These are phyloP conservation scores for Nebria ingens DNA, from an alignment of 1,140 invertebrate species.

Conservation along the genomic window DNA sequence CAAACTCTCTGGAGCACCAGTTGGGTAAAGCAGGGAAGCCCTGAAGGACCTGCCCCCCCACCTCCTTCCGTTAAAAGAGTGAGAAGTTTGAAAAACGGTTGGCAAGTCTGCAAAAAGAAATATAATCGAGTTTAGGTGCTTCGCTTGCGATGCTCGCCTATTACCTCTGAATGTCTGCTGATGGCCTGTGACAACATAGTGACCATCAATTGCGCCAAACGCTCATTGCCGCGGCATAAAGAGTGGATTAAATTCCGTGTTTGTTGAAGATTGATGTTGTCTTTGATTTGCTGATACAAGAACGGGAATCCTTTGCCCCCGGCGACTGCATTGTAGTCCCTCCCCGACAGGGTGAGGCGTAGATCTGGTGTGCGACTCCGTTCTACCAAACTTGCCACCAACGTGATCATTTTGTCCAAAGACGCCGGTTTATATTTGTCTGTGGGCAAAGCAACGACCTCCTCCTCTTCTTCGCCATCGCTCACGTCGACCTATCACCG, in stretches of 20 bases:
- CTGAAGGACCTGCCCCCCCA: conserved; percentile 56
- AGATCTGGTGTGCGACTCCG: conserved; percentile 68
- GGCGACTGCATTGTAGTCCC: conserved; percentile 72
- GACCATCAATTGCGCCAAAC: conserved; percentile 73
- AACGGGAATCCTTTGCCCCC: conserved; percentile 89
- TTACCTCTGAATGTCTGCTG: conserved; percentile 76
- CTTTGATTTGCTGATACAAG: conserved; percentile 86
- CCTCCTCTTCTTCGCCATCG: conserved; percentile 75
- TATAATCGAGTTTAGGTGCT: conserved; percentile 10
- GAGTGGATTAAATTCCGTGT: conserved; percentile 87
- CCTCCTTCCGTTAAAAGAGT: conserved; percentile 63
- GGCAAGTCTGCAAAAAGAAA: conserved; percentile 50
- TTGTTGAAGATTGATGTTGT: conserved; percentile 84
- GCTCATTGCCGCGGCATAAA: conserved; percentile 80
- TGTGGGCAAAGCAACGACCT: conserved; percentile 51
- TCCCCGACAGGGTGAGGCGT: conserved; percentile 61
- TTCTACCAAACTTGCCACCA: conserved; percentile 80
- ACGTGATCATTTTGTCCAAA: conserved; percentile 90
- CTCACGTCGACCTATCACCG: conserved; percentile 46
- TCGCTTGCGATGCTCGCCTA: background rate
- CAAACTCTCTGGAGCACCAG: conserved; percentile 77
- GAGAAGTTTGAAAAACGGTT: conserved; percentile 85
- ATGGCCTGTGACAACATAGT: conserved; percentile 83
- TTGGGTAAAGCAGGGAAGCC: conserved; percentile 80
- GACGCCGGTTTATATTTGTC: conserved; percentile 79